A percentile compares a stretch with the other conserved stretches of the same genome.
Conservation (phyloP, 2,113 vertebrate species). For the Myotis davidii region DNA sequence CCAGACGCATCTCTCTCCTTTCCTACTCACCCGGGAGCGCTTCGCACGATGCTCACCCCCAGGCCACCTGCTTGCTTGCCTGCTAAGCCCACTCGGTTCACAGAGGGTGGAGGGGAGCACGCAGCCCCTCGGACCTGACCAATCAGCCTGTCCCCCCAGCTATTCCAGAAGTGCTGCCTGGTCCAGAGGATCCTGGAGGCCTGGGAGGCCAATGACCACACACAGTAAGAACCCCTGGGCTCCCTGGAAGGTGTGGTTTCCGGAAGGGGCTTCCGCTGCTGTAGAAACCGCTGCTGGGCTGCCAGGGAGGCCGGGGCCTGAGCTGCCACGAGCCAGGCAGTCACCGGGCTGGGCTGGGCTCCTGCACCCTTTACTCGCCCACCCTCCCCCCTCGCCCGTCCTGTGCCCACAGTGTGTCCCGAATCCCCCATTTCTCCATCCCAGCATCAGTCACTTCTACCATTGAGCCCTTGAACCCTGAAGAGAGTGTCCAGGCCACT, state of each 20-base stretch:
- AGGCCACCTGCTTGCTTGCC: not conserved
- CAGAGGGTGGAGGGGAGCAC: not conserved
- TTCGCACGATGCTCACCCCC: accelerated
- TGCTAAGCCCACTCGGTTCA: not conserved
- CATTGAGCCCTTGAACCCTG: not conserved
- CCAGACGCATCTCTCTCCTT: too few species aligned
- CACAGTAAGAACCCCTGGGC: constrained; percentile 88
- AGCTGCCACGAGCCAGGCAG: not conserved
- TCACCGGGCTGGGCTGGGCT: not conserved
- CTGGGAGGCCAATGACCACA: constrained; percentile 97
- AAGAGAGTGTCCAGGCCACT: too few species aligned
- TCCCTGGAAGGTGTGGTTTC: not conserved
- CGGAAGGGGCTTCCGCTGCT: not conserved
- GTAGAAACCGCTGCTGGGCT: too few species aligned
- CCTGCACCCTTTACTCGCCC: too few species aligned
- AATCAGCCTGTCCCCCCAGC: constrained; percentile 80
- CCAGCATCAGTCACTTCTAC: not conserved
- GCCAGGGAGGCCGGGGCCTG: not conserved
- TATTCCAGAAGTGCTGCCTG: constrained; percentile 95
- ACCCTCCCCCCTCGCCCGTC: not conserved
- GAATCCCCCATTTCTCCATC: accelerated
- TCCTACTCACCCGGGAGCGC: not conserved
- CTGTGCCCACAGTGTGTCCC: not conserved
- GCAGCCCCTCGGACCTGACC: not conserved
- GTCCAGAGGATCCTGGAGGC: constrained; percentile 96